Base-by-base conservation (phyloP, 2,888 invertebrate species). In the Morinoia aosen region DNA sequence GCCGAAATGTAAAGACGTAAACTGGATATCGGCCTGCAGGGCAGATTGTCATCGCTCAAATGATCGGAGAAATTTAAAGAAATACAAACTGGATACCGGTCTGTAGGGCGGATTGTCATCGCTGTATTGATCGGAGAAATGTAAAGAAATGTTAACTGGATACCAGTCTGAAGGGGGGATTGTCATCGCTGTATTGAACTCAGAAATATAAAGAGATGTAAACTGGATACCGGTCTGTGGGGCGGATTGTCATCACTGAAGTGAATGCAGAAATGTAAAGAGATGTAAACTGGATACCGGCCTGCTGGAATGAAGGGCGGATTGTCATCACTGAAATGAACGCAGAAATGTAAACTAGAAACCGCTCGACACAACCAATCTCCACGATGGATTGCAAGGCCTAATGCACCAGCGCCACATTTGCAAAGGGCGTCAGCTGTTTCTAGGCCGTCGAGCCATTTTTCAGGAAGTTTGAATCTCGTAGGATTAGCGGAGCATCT, bases 401-500 rank as follows among this genome's bases (percentile, higher is more conserved):
- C 76, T 76, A 33, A 61, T 76, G 76, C 33, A 33, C 76, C 10
- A 76, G 33, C 19, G 76, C 25, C 76, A 76, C 25, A 76, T 76
- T 76, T 76, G 76, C 76, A 76, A 76, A 76, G 76, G 76, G 76
- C 76, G 76, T 76, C 25, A 76, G 76, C 76, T 76, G 76, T 76
- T 76, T 33, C 33, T 76, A 33, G 76, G 76, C 25, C 76, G 76
- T 76, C 14, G 25, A 76, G 25, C 76, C 76, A 76, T 76, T 76
- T 76, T 76, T 76, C 76, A 76, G 33, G 33, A 76, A 76, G 25
- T 76, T 76, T 76, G 76, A 76, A 76, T 76, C 76, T 76, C 76
- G 33, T 33, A 33, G 76, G 76, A 76, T 76, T 76, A 76, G 76
- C 33, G 76, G 25, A 33, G 25, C 76, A 76, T 76, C 33, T 76